phyloP scores from a whole-genome alignment of 2,888 invertebrate species.

The Diaperis boleti region DNA sequence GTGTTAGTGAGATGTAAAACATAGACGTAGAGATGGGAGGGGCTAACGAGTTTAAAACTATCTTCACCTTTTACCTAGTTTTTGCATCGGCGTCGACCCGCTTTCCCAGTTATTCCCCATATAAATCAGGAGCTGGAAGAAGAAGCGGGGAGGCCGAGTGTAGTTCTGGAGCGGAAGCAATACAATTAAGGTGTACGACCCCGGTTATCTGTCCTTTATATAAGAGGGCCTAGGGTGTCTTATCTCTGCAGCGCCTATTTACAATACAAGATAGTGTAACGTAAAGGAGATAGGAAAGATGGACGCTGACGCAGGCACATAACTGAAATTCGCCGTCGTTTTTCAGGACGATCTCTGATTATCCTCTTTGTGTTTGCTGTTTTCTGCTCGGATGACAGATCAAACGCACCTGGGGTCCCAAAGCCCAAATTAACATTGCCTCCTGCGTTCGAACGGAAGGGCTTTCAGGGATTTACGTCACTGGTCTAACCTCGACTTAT shows the following conservation, averaged over 20 bases:
- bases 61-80: conserved; percentile 24
- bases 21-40: neutral
- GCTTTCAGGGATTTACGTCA: conserved; percentile 25
- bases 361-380: conserved; percentile 35
- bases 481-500: conserved; percentile 11
- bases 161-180: conserved; percentile 47
- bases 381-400: conserved; percentile 37
- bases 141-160: conserved; percentile 17
- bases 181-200: conserved; percentile 53
- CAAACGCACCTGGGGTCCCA: conserved; percentile 32
- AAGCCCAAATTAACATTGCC: conserved; percentile 31
- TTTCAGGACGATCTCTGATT: conserved; percentile 36
- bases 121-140: conserved; percentile 26
- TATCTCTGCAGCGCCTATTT: conserved; percentile 38
- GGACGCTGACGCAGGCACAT: conserved; percentile 35
- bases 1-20: neutral
- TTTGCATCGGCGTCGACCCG: conserved; percentile 21
- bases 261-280: conserved; percentile 38
- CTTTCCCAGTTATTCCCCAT: conserved; percentile 31
- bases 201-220: conserved; percentile 46
- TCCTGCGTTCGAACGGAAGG: neutral
- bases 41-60: neutral
- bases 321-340: conserved; percentile 33
- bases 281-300: conserved; percentile 35
- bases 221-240: conserved; percentile 38